Conservation (phyloP, 2,888 invertebrate species). For the Tolmerus cingulatus region DNA sequence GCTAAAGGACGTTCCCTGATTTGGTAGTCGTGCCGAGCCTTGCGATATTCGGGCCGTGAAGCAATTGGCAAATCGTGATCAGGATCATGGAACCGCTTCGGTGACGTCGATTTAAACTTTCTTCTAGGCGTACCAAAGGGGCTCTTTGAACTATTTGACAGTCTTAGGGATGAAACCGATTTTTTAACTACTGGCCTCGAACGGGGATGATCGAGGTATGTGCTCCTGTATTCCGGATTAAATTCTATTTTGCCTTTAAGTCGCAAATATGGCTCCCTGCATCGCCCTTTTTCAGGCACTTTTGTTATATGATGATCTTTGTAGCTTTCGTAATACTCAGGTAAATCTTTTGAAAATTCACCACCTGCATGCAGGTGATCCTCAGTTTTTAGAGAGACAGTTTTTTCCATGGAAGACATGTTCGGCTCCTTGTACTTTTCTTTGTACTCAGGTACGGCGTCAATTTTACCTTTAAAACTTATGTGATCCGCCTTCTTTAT, state of each 20-base stretch:
- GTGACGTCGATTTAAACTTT: constrained; percentile 45
- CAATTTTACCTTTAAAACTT: constrained; percentile 54
- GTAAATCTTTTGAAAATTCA: constrained; percentile 59
- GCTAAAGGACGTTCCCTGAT: constrained; percentile 57
- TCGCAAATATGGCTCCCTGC: constrained; percentile 59
- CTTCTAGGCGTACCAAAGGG: constrained; percentile 32
- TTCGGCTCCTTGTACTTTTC: constrained; percentile 59
- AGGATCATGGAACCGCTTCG: constrained; percentile 45
- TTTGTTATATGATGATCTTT: constrained; percentile 60
- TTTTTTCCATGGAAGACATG: constrained; percentile 54
- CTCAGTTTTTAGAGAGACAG: constrained; percentile 55
- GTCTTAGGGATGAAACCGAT: constrained; percentile 58
- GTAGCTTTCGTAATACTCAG: constrained; percentile 62
- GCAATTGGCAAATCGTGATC: constrained; percentile 53
- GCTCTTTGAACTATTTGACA: constrained; percentile 54
- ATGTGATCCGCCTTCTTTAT: constrained; percentile 61
- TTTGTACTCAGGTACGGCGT: constrained; percentile 57
- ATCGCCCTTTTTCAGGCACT: constrained; percentile 61
- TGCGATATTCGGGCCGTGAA: constrained; percentile 61
- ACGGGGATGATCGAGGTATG: constrained; percentile 60
- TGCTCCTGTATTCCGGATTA: constrained; percentile 62
- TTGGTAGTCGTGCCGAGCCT: constrained; percentile 60
- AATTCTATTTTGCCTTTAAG: constrained; percentile 62
- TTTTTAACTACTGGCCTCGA: constrained; percentile 60
- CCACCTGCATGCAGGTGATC: constrained; percentile 58